Conservation (phyloP, 2,888 invertebrate species). For the Dicycla oo region DNA sequence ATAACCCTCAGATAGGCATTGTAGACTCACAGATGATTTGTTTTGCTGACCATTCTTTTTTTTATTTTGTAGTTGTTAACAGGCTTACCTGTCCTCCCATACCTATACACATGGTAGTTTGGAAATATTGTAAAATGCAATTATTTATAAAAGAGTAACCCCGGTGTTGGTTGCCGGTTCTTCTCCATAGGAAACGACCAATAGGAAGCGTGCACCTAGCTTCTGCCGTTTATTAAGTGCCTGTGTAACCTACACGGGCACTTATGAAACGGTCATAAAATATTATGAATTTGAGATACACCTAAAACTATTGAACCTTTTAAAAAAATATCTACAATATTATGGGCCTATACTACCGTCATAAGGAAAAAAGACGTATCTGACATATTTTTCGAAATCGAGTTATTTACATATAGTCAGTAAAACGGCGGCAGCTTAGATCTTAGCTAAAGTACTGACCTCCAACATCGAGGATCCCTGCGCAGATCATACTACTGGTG, state of each 20-base stretch:
- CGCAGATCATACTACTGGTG: slow-evolving; percentile 84
- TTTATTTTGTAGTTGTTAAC: neutral
- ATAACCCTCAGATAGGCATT: neutral
- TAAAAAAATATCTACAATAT: neutral
- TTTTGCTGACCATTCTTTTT: neutral
- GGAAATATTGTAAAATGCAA: neutral
- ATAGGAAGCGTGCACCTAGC: neutral
- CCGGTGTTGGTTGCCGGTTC: neutral
- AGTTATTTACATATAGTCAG: too few species aligned
- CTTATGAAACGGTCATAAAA: too few species aligned
- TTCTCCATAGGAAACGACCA: neutral
- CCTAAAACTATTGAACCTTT: neutral
- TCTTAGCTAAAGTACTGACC: slow-evolving; percentile 65
- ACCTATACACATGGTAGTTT: neutral
- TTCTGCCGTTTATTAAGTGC: neutral
- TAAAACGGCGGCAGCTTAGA: too few species aligned
- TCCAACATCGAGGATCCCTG: slow-evolving; percentile 81
- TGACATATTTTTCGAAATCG: too few species aligned
- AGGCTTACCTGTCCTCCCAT: neutral
- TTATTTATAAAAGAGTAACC: neutral
- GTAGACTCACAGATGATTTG: neutral
- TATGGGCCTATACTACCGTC: too few species aligned
- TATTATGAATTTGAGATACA: neutral
- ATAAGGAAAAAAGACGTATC: too few species aligned
- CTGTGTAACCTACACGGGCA: too few species aligned